Base-by-base conservation (phyloP, 2,797 vertebrate species). In the Coccyzus lansbergi region DNA sequence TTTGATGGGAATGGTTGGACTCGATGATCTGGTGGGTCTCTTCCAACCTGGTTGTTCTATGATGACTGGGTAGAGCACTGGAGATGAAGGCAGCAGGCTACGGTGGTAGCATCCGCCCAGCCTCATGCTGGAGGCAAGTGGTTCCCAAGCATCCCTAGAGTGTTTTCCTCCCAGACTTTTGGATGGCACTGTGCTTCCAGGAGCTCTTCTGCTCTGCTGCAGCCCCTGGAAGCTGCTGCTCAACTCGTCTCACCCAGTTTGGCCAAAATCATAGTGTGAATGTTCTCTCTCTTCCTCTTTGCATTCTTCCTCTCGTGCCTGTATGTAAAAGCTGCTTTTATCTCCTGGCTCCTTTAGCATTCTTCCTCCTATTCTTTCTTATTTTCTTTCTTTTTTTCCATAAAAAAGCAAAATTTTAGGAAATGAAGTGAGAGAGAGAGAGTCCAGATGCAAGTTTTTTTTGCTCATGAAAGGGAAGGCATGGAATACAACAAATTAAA, bases 401-500 rank as follows among this genome's bases (percentile, higher is more conserved):
- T 53, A 42, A 83, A 70, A 70, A 71, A 67, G 25, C 26, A 68
- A 78, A 64, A 74, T 86, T 84, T 96, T 90, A 80, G 62, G 74
- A 91, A 88, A 88, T 7, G 38, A 91, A 94, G 67, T 55, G 75
- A 29, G 55, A 78, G 38, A 70, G 42, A 64, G 10, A 56, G 63
- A 59, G 48, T 83, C 60, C n/a, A 68, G 44, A 38, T 81, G 78
- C 69, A 91, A 94, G 88, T 85, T 53, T 53, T 53, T n/a, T 49
- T 80, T 58, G 1, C 92, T 78, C 58, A 20, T 96, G 91, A 94
- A 97, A 95, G 80, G 70, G 38, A 83, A 96, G 68, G 53, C 51
- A 12, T 9, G 68, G 83, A 92, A 94, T 90, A 86, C 88, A 94
- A 76, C 92, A 95, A 93, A 96, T 97, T 95, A 96, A 97, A 95